Evolutionary conservation across 1,140 invertebrate species (phyloP), one percentile per base, ranked within the genome.

Genomic region (Bicyclus anynana): DNA sequence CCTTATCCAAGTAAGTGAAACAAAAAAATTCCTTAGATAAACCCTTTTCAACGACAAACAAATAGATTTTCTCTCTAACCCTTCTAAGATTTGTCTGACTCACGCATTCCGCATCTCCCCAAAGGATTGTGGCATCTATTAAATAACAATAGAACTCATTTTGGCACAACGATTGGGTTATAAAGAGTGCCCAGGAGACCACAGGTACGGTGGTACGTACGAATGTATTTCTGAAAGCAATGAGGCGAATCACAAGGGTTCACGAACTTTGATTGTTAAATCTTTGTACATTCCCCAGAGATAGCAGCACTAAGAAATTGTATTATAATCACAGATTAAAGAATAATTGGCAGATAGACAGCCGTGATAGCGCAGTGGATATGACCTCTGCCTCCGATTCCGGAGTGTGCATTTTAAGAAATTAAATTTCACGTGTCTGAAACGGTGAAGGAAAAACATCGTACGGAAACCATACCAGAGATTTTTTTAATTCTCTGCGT

Each of bases 221-320:
- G 20, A 46, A 46, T 21, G 42, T 21, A 20, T 46, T 46, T 46
- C 42, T 20, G 4, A 46, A 21, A 46, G 17, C 18, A 46, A 46
- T 46, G 21, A 46, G 42, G 42, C 42, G 17, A 21, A 20, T 21
- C 42, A 35, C 33, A 12, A 35, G 42, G 42, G 17, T 46, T 5
- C 21, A 17, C 5, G 2, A 13, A 21, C 18, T 10, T 20, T 21
- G 10, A 20, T n/a, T n/a, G n/a, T n/a, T n/a, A n/a, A n/a, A n/a
- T n/a, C n/a, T n/a, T n/a, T n/a, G n/a, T n/a, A n/a, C n/a, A n/a
- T n/a, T n/a, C n/a, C n/a, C n/a, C n/a, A n/a, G n/a, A n/a, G n/a
- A n/a, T n/a, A n/a, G n/a, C n/a, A n/a, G n/a, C n/a, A n/a, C n/a
- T n/a, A n/a, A n/a, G n/a, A n/a, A n/a, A n/a, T n/a, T n/a, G n/a